phyloP scores from a whole-genome alignment of 2,113 vertebrate genomes.

The Equus przewalskii region DNA sequence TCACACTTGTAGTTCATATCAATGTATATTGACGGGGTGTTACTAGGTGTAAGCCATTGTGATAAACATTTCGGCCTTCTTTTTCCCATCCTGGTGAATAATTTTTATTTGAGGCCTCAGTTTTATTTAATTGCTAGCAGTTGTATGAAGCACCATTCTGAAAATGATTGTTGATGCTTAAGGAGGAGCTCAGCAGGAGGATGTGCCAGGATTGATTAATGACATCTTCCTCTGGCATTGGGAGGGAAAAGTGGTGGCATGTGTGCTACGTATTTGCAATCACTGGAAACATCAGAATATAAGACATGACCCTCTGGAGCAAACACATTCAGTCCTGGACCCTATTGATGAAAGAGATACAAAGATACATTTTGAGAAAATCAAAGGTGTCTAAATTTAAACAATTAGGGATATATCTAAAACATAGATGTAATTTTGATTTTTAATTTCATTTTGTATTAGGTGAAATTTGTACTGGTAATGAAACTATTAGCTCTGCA shows the following conservation, averaged over 20 bases:
- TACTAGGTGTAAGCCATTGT: neutral
- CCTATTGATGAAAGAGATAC: neutral
- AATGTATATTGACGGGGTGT: neutral
- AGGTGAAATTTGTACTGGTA: neutral
- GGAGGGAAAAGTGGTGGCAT: neutral
- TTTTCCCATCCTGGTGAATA: neutral
- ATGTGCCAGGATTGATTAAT: neutral
- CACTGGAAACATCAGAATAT: neutral
- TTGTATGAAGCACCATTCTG: neutral
- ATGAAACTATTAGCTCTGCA: neutral
- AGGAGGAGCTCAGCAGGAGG: neutral
- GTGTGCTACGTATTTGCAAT: neutral
- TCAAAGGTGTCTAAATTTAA: neutral
- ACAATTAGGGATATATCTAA: neutral
- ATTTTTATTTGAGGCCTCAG: neutral
- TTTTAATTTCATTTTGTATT: conserved; percentile 8
- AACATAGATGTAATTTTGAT: neutral
- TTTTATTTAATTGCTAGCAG: neutral
- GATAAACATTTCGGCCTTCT: neutral
- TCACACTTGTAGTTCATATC: neutral
- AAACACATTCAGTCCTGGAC: neutral
- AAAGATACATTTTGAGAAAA: conserved; percentile 33
- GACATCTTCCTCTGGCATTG: neutral
- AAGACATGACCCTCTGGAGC: neutral
- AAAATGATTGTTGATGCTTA: neutral